These are phyloP conservation scores for Neosilurus hyrtlii DNA, from an alignment of 2,797 vertebrate genomes.

Conservation along the genomic window DNA sequence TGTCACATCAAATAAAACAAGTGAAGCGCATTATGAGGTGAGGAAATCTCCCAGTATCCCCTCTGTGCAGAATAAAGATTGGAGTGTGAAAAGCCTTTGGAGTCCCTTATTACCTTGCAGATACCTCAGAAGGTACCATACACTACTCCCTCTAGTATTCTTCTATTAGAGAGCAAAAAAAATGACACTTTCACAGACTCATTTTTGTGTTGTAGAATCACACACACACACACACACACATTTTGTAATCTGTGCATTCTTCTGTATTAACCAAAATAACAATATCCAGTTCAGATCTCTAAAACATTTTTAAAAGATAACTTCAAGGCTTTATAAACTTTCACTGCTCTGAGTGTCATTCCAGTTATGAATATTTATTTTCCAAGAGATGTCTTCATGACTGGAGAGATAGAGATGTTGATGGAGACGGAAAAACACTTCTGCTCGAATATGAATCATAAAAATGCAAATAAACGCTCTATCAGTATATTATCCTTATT, in stretches of 20 bases:
- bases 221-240: slow-evolving; percentile 2
- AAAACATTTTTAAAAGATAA: slow-evolving; percentile 25
- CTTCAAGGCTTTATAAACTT: slow-evolving; percentile 30
- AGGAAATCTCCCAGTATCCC: slow-evolving; percentile 52
- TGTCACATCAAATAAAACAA: slow-evolving; percentile 68
- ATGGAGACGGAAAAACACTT: slow-evolving; percentile 40
- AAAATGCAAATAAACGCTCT: slow-evolving; percentile 60
- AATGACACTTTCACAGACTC: slow-evolving; percentile 36
- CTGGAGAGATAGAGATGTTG: slow-evolving; percentile 32
- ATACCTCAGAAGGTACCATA: slow-evolving; percentile 48
- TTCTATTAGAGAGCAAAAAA: slow-evolving; percentile 57
- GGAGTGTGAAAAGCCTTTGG: slow-evolving; percentile 51
- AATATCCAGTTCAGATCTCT: slow-evolving; percentile 17
- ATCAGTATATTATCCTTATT: slow-evolving; percentile 21
- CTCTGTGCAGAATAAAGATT: slow-evolving; percentile 44
- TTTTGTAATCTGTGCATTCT: slow-evolving; percentile 15
- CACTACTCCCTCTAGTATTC: slow-evolving; percentile 35
- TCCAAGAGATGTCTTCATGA: slow-evolving; percentile 22
- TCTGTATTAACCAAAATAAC: slow-evolving; percentile 30
- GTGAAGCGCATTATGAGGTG: slow-evolving; percentile 60
- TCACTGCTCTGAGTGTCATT: slow-evolving; percentile 26
- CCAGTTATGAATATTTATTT: slow-evolving; percentile 38
- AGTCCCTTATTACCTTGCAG: slow-evolving; percentile 59
- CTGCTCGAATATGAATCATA: slow-evolving; percentile 55
- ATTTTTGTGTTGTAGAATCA: slow-evolving; percentile 20